phyloP scores from a whole-genome alignment of 2,113 vertebrate genomes.

The Tachycineta bicolor region DNA sequence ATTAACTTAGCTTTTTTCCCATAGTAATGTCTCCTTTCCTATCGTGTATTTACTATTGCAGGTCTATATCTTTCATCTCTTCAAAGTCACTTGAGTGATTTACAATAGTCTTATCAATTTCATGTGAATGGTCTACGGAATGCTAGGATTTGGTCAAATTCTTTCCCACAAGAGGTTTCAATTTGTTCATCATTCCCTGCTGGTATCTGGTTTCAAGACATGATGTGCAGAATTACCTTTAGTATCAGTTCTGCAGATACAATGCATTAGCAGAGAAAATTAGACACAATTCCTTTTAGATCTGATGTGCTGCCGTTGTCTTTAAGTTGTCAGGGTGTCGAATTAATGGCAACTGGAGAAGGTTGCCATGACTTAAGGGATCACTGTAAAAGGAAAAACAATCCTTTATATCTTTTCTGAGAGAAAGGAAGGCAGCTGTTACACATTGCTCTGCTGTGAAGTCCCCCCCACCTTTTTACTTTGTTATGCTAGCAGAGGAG shows the following conservation, averaged over 20 bases:
- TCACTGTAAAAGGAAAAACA: conserved; percentile 69
- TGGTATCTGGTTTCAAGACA: conserved; percentile 81
- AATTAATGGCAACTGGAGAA: conserved; percentile 74
- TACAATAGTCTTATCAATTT: conserved; percentile 78
- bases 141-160: conserved; percentile 72
- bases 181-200: conserved; percentile 76
- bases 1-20: background rate
- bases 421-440: conserved; percentile 69
- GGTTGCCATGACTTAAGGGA: conserved; percentile 65
- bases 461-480: background rate
- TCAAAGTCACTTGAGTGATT: conserved; percentile 18
- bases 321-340: conserved; percentile 75
- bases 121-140: conserved; percentile 75
- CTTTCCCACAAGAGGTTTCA: conserved; percentile 85
- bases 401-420: conserved; percentile 37
- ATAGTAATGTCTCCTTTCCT: background rate
- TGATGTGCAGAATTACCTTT: conserved; percentile 81
- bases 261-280: conserved; percentile 76
- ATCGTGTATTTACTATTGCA: background rate
- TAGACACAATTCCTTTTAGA: conserved; percentile 70
- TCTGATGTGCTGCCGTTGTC: conserved; percentile 75
- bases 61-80: conserved; percentile 7
- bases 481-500: background rate
- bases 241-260: conserved; percentile 75
- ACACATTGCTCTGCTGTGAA: conserved; percentile 23